phyloP scores from a whole-genome alignment of 2,888 invertebrate species.

The Aphidius colemani region DNA sequence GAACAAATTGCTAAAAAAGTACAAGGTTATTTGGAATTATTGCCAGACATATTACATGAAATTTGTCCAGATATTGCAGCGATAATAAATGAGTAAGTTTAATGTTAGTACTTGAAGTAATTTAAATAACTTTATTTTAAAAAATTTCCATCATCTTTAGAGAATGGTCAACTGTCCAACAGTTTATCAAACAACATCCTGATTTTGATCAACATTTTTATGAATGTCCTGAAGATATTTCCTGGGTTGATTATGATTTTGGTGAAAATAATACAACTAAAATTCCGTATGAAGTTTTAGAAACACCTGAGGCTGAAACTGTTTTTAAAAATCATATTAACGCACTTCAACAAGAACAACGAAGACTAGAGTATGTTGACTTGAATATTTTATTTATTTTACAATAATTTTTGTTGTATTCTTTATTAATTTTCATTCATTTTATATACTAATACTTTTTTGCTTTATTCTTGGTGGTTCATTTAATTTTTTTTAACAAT shows the following conservation, averaged over 20 bases:
- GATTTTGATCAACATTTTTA: slow-evolving; percentile 93
- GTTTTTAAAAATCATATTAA: slow-evolving; percentile 91
- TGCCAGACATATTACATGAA: slow-evolving; percentile 77
- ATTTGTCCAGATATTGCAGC: slow-evolving; percentile 74
- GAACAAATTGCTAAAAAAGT: slow-evolving; percentile 78
- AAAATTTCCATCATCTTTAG: slow-evolving; percentile 59
- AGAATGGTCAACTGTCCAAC: slow-evolving; percentile 87
- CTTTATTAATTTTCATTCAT: neutral
- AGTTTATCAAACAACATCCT: slow-evolving; percentile 86
- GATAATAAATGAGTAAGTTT: slow-evolving; percentile 56
- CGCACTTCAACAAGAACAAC: slow-evolving; percentile 88
- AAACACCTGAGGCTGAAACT: slow-evolving; percentile 88
- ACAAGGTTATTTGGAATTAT: slow-evolving; percentile 75
- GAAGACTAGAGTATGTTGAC: slow-evolving; percentile 82
- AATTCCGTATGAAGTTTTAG: slow-evolving; percentile 91
- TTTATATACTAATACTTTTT: slow-evolving; percentile 41
- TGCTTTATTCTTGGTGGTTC: slow-evolving; percentile 58
- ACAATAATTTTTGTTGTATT: neutral
- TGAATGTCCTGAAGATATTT: slow-evolving; percentile 76
- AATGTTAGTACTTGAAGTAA: neutral
- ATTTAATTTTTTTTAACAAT: slow-evolving; percentile 44
- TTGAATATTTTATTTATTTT: neutral
- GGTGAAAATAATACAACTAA: slow-evolving; percentile 74
- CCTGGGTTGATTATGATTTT: slow-evolving; percentile 77
- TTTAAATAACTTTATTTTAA: neutral